Evolutionary conservation across 2,797 vertebrate species (phyloP).

Genomic region (Neosilurus mollespiculum): DNA sequence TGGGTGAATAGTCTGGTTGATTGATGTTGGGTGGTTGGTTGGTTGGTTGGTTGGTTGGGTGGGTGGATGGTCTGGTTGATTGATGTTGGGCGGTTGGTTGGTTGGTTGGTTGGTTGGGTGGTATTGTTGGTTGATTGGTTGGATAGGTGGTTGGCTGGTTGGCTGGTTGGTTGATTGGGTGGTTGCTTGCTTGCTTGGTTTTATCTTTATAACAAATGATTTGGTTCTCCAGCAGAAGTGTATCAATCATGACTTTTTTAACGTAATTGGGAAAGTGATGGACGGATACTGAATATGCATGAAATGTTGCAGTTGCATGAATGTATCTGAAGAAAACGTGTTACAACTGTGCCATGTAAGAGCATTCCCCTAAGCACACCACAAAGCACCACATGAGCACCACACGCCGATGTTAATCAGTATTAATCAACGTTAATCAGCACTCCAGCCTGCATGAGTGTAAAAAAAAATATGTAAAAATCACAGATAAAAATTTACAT

Average conservation of each 20-base stretch:
- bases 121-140: too few relatives aligned
- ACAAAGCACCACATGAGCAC: slow-evolving; percentile 13
- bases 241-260: background rate
- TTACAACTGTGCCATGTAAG: background rate
- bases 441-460: background rate
- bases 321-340: background rate
- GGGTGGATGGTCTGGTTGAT: too few relatives aligned
- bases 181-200: background rate
- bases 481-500: background rate
- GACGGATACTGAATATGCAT: background rate
- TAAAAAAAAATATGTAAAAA: slow-evolving; percentile 16
- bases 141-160: too few relatives aligned
- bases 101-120: too few relatives aligned
- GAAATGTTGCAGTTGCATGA: background rate
- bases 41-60: too few relatives aligned
- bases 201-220: background rate
- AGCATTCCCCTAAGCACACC: background rate
- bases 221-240: background rate
- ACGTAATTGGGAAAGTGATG: background rate
- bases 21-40: too few relatives aligned
- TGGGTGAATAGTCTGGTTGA: too few relatives aligned
- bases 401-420: slow-evolving; percentile 8
- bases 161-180: too few relatives aligned
- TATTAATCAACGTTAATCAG: slow-evolving; percentile 18
- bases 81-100: too few relatives aligned